phyloP scores from a whole-genome alignment of 2,888 invertebrate genomes.

The Spisula solida region DNA sequence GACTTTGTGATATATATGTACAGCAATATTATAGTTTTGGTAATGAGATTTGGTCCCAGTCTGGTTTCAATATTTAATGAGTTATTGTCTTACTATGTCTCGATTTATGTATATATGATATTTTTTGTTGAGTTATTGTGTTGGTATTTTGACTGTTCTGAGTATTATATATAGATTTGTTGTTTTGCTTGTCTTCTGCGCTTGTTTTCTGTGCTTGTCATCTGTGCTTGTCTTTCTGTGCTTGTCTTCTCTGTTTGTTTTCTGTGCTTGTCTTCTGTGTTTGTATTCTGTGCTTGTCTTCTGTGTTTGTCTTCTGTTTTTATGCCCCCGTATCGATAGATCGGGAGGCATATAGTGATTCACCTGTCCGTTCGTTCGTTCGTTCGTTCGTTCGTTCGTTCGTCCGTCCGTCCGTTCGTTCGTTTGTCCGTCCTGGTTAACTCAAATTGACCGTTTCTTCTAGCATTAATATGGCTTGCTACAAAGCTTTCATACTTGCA shows the following conservation, averaged over 20 bases:
- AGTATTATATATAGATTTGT: not conserved
- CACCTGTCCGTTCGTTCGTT: too few species aligned
- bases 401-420: too few species aligned
- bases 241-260: too few species aligned
- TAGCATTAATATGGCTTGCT: too few species aligned
- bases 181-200: not conserved
- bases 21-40: not conserved
- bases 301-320: too few species aligned
- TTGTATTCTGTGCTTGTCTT: not conserved
- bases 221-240: too few species aligned
- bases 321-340: too few species aligned
- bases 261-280: not conserved
- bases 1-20: not conserved
- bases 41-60: not conserved
- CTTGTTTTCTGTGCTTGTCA: not conserved
- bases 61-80: constrained; percentile 19
- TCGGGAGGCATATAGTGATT: too few species aligned
- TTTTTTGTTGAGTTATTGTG: not conserved
- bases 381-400: too few species aligned
- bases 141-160: not conserved
- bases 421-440: too few species aligned
- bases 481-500: too few species aligned
- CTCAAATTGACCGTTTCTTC: too few species aligned
- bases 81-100: not conserved
- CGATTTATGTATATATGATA: not conserved